Conservation (phyloP, 2,888 invertebrate genomes). For the Serripes groenlandicus region DNA sequence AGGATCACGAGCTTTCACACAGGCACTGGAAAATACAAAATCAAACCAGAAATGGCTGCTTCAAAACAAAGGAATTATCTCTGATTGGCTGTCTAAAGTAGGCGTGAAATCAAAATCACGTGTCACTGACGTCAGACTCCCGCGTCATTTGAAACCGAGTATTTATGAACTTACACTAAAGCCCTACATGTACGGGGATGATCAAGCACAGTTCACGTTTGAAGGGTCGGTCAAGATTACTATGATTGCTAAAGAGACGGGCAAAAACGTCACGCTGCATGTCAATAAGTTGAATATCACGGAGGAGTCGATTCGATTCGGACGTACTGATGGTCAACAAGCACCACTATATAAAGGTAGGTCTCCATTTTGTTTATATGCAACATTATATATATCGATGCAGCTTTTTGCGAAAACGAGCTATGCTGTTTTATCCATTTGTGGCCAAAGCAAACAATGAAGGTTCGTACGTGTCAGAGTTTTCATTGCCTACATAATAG, state of each 20-base stretch:
- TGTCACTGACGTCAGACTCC: constrained; percentile 65
- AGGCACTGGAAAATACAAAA: constrained; percentile 92
- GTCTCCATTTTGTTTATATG: no score
- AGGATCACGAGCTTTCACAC: constrained; percentile 91
- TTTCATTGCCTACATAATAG: no score
- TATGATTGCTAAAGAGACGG: constrained; percentile 62
- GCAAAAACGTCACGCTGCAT: constrained; percentile 76
- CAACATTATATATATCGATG: no score
- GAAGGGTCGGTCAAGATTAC: constrained; percentile 74
- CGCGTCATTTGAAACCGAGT: constrained; percentile 71
- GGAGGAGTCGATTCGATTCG: constrained; percentile 51
- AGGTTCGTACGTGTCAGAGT: no score
- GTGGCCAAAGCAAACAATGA: no score
- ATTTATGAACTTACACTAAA: constrained; percentile 77
- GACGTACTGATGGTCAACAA: constrained; percentile 30
- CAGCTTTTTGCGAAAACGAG: no score
- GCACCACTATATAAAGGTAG: constrained; percentile 55
- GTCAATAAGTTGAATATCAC: constrained; percentile 71
- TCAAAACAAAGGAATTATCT: constrained; percentile 91
- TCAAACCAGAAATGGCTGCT: constrained; percentile 94
- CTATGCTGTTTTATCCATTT: no score
- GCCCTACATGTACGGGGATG: constrained; percentile 77
- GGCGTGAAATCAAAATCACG: constrained; percentile 3
- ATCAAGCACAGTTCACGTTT: constrained; percentile 76
- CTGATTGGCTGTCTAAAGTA: constrained; percentile 90